phyloP scores from a whole-genome alignment of 2,797 vertebrate genomes.

The Phataginus tricuspis region DNA sequence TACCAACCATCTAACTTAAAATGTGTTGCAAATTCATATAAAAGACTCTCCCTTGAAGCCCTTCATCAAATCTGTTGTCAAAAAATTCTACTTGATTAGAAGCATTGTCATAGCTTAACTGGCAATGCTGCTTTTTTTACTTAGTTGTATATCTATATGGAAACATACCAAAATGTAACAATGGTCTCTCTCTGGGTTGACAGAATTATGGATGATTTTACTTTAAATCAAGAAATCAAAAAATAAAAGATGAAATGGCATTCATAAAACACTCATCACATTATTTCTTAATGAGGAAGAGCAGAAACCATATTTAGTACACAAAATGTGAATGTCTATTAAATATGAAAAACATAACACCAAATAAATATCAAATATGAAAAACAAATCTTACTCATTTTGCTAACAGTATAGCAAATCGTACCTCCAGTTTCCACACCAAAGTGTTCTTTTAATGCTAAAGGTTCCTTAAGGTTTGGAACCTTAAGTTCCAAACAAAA shows the following conservation, averaged over 20 bases:
- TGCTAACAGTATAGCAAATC: slow-evolving; percentile 33
- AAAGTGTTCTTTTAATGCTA: no score
- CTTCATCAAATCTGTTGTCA: slow-evolving; percentile 1
- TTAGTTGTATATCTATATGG: not conserved
- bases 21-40: not conserved
- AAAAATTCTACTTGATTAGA: not conserved
- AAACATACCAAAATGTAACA: slow-evolving; percentile 27
- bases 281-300: slow-evolving; percentile 6
- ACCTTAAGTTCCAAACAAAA: no score
- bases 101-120: not conserved
- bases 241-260: not conserved
- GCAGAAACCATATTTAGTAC: slow-evolving; percentile 30
- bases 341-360: not conserved
- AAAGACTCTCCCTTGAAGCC: not conserved
- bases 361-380: not conserved
- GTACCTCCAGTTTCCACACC: not conserved
- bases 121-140: not conserved
- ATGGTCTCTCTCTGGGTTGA: not conserved
- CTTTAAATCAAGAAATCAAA: not conserved
- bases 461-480: no score
- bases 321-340: slow-evolving; percentile 3
- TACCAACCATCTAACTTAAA: not conserved
- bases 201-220: not conserved
- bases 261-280: not conserved
- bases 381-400: slow-evolving; percentile 11